A percentile compares a stretch with the other conserved stretches of the same genome.
phyloP scores from a whole-genome alignment of 2,797 vertebrate genomes.

The Emydoidea blandingii region DNA sequence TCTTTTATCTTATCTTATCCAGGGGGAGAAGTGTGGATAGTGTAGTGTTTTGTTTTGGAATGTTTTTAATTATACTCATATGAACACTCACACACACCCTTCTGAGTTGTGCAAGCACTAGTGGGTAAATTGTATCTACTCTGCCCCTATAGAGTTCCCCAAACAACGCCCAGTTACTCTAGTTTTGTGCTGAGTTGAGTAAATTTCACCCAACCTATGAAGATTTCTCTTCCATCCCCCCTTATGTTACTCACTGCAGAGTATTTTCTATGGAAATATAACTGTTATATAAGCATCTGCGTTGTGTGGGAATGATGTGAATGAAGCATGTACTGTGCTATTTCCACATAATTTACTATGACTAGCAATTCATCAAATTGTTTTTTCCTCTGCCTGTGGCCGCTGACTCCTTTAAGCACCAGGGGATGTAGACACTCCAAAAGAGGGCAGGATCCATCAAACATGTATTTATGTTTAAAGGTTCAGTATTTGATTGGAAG shows the following conservation, averaged over 20 bases:
- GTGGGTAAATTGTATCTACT: background rate
- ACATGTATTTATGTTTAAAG: background rate
- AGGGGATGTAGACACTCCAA: background rate
- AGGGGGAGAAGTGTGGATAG: background rate
- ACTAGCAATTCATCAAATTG: slow-evolving; percentile 5
- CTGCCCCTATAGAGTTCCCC: background rate
- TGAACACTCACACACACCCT: background rate
- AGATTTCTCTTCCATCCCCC: background rate
- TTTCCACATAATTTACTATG: background rate
- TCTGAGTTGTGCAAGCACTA: background rate
- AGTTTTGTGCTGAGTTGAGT: background rate
- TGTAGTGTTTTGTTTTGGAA: background rate
- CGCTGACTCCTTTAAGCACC: background rate
- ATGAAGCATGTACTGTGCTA: background rate
- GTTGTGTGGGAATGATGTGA: background rate
- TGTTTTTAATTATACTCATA: background rate
- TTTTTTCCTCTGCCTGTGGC: slow-evolving; percentile 1
- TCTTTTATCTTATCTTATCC: background rate
- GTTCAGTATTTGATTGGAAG: background rate
- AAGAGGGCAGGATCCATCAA: slow-evolving; percentile 2
- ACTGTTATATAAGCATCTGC: background rate
- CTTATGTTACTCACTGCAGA: background rate
- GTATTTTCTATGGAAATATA: background rate
- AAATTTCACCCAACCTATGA: background rate
- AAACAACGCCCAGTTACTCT: background rate